Base-by-base conservation (phyloP, 2,797 vertebrate genomes). In the Bradypodion pumilum region DNA sequence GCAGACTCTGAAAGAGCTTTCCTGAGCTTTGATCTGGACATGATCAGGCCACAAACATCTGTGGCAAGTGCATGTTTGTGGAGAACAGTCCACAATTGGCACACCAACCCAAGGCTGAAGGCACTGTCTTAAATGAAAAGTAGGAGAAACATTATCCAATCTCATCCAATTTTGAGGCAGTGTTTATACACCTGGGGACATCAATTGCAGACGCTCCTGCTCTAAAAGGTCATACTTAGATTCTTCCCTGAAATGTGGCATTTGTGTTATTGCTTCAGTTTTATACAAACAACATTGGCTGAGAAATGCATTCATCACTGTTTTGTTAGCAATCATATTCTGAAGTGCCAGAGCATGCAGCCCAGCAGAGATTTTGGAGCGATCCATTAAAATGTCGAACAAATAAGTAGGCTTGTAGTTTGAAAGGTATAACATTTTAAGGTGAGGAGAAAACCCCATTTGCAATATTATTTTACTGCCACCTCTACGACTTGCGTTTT, bases 331-430 rank as follows among this genome's bases (percentile, higher is more conserved):
- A 82, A 83, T 76, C 84, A 44, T n/a, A 1, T 86, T 89, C 29
- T 78, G 73, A 93, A 21, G 23, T 46, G 83, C 85, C 85, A 81
- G 16, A 81, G 9, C 32, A 63, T 37, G 60, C 80, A 89, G 86
- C 59, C 62, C 52, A 74, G 0, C 2, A 79, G 79, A 12, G 15
- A 49, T 76, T 74, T 87, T 10, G 72, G 69, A 78, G 4, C 7
- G 56, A 82, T 78, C 74, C 66, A 81, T 65, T 90, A 62, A 88
- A 91, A 86, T 74, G 83, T 88, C 85, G 80, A 76, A 87, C 44
- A 81, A 35, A 35, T 81, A 52, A 44, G 70, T 1, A 74, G 73
- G 46, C 0, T 3, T 32, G 1, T 79, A 13, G 0, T 0, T 15
- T 49, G 83, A 74, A 32, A 76, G 2, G 46, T 15, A 63, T 79